phyloP scores from a whole-genome alignment of 2,888 invertebrate genomes.

The Lepidocyrtinus sp. region DNA sequence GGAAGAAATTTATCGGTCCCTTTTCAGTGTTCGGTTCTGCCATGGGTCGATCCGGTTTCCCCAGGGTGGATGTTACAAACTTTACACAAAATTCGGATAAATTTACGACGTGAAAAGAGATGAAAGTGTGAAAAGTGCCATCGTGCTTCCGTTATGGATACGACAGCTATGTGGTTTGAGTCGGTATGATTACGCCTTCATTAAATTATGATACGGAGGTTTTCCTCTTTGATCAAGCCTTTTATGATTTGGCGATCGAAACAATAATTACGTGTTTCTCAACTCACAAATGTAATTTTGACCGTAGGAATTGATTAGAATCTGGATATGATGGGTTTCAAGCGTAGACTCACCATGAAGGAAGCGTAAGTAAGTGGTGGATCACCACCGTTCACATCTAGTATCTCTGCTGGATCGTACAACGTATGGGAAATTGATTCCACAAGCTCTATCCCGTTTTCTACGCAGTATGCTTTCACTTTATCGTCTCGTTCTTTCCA shows the following conservation, averaged over 20 bases:
- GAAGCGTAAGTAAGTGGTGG: conserved; percentile 82
- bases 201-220: background rate
- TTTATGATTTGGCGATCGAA: no score
- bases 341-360: conserved; percentile 79
- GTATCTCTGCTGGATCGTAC: conserved; percentile 80
- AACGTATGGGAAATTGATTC: conserved; percentile 82
- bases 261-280: no score
- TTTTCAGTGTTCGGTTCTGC: conserved; percentile 72
- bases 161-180: background rate
- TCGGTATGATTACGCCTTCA: background rate
- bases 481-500: conserved; percentile 79
- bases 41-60: conserved; percentile 77
- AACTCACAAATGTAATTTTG: no score
- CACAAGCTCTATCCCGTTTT: conserved; percentile 75
- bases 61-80: conserved; percentile 79
- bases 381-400: conserved; percentile 80
- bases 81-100: conserved; percentile 63
- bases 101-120: background rate
- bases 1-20: conserved; percentile 48
- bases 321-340: background rate
- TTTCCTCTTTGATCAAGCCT: background rate
- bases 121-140: background rate
- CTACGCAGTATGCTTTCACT: conserved; percentile 76
- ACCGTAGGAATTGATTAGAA: background rate
- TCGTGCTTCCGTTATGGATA: background rate